These are phyloP conservation scores for Sapayoa aenigma DNA, from an alignment of 2,113 vertebrate genomes.

Conservation along the genomic window DNA sequence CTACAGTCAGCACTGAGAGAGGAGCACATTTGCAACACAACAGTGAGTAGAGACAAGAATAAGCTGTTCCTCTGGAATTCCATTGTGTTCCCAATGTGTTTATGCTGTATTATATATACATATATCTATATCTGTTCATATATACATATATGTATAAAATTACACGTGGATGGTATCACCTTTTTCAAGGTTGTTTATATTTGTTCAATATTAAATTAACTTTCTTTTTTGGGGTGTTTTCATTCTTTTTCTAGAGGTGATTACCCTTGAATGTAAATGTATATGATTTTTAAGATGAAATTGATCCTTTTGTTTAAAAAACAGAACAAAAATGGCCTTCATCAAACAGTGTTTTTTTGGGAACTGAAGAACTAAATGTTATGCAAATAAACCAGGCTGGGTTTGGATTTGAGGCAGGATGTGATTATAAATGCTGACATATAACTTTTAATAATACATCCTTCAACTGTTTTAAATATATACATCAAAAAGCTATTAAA, in stretches of 20 bases:
- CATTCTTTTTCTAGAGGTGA: slow-evolving; percentile 45
- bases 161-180: slow-evolving; percentile 37
- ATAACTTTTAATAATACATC: slow-evolving; percentile 1
- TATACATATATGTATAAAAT: slow-evolving; percentile 70
- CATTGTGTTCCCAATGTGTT: slow-evolving; percentile 33
- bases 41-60: not conserved
- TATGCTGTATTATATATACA: slow-evolving; percentile 69
- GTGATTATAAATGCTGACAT: not conserved
- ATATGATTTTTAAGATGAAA: slow-evolving; percentile 23
- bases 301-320: slow-evolving; percentile 24
- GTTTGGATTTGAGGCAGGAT: slow-evolving; percentile 13
- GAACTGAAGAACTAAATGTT: not conserved
- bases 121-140: slow-evolving; percentile 60
- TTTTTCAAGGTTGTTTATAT: slow-evolving; percentile 75
- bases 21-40: not conserved
- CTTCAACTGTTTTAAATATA: slow-evolving; percentile 29
- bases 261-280: slow-evolving; percentile 50
- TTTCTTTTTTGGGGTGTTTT: slow-evolving; percentile 18
- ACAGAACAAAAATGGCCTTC: slow-evolving; percentile 35
- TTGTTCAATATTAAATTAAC: slow-evolving; percentile 75
- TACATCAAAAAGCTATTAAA: slow-evolving; percentile 9
- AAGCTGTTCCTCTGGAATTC: not conserved
- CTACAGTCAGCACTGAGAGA: not conserved
- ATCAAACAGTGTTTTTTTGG: not conserved
- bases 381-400: not conserved